phyloP scores from a whole-genome alignment of 1,140 invertebrate genomes.

The Bilobella aurantiaca region DNA sequence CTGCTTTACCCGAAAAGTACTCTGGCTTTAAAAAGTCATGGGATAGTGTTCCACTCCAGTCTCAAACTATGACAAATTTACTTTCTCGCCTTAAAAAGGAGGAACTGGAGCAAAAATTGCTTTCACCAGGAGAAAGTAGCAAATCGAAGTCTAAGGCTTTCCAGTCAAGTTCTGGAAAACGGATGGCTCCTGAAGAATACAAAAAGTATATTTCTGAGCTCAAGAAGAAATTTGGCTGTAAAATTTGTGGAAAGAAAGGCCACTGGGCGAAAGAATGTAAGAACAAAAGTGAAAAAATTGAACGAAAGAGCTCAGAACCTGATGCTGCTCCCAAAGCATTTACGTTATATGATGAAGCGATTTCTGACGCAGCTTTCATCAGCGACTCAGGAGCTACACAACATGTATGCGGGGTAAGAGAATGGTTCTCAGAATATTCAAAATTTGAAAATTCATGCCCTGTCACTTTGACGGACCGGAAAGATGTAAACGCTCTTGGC shows the following conservation, averaged over 20 bases:
- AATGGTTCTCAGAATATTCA: constrained; percentile 16
- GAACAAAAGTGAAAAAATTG: not conserved
- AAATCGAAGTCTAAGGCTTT: not conserved
- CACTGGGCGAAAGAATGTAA: constrained; percentile 16
- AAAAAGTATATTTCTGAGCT: constrained; percentile 9
- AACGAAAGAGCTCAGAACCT: not conserved
- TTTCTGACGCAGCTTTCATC: not conserved
- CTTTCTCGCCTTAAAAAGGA: constrained; percentile 8
- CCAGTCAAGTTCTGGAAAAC: not conserved
- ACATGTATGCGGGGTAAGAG: constrained; percentile 11
- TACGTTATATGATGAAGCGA: not conserved
- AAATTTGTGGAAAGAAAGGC: constrained; percentile 5
- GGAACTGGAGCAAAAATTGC: constrained; percentile 4
- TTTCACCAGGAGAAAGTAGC: not conserved
- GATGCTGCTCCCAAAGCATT: not conserved
- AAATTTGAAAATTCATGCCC: not conserved
- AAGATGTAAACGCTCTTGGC: not conserved
- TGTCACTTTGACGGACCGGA: constrained; percentile 14
- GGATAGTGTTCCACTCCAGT: constrained; percentile 7
- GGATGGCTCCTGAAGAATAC: not conserved
- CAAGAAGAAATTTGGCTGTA: constrained; percentile 7
- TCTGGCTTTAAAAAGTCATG: constrained; percentile 12
- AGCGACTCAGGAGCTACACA: constrained; percentile 19
- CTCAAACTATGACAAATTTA: constrained; percentile 7
- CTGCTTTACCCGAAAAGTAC: constrained; percentile 5